Percentiles rank a stretch among this genome's conserved stretches.
Conservation (phyloP, 2,113 vertebrate species). For the Carassius auratus region DNA sequence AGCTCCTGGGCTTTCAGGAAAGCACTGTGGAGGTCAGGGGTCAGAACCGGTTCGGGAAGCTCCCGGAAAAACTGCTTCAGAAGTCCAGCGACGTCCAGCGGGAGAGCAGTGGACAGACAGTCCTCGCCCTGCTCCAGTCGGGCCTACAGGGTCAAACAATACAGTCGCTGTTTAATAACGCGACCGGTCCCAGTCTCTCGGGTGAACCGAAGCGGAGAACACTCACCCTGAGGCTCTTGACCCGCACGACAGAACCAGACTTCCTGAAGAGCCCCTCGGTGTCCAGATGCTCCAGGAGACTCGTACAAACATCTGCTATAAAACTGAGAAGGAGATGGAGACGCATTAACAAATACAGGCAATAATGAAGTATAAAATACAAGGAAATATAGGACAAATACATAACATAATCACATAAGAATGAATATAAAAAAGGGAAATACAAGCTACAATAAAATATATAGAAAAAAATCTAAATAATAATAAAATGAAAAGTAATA, state of each 20-base stretch:
- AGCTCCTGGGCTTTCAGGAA: conserved; percentile 90
- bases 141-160: conserved; percentile 75
- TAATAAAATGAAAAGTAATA: neutral
- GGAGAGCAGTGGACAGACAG: conserved; percentile 83
- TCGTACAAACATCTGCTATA: conserved; percentile 85
- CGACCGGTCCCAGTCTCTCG: conserved; percentile 28
- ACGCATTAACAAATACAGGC: neutral
- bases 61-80: conserved; percentile 96
- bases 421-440: no score
- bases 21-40: conserved; percentile 84
- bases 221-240: conserved; percentile 90
- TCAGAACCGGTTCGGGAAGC: conserved; percentile 86
- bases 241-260: conserved; percentile 89
- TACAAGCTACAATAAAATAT: no score
- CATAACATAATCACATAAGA: no score
- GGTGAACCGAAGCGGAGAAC: conserved; percentile 48
- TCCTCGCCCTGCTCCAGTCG: conserved; percentile 88
- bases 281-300: conserved; percentile 82
- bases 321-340: conserved; percentile 76
- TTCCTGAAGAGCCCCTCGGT: conserved; percentile 96
- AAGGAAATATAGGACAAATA: neutral
- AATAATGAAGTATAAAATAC: neutral
- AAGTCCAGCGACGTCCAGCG: conserved; percentile 88
- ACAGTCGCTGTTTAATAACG: conserved; percentile 18
- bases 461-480: no score